Base-by-base conservation (phyloP, 1,140 invertebrate genomes). In the Ephestia elutella region DNA sequence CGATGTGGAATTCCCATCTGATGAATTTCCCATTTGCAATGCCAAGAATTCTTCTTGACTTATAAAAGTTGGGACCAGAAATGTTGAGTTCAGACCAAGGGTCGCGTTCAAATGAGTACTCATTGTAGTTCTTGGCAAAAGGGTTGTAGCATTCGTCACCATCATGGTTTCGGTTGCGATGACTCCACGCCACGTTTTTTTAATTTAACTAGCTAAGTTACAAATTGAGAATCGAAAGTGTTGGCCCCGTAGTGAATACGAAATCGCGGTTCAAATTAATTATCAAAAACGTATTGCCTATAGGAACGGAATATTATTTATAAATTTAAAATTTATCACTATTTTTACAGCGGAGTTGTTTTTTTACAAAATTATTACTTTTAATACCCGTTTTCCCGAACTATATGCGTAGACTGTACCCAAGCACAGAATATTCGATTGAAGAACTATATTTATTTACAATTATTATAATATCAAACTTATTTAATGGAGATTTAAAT, bases 31-130 rank as follows among this genome's bases (percentile, higher is more conserved):
- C 71, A 81, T 82, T 60, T 90, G 89, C 48, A 90, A 63, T 13
- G 86, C 86, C 25, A 89, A 60, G 55, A 86, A 89, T 54, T 90
- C 89, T 51, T 90, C 89, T 49, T 83, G 84, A 54, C 83, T 87
- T 51, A 90, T 70, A 32, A 77, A 89, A 0, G 86, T 85, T 8
- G 87, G 80, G 7, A 84, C 75, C 19, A 88, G 60, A 44, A 82
- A 81, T 0, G 83, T 84, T 0, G 83, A 73, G 54, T 88, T 88
- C 11, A 75, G 49, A 10, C 72, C 73, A 1, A 78, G 20, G 15
- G 80, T 75, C 0, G 57, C 60, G 57, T 87, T 87, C 18, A 82
- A 59, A 49, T 74, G 62, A 13, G 74, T 71, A 10, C 59, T 66
- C 74, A 82, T 78, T n/a, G 82, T 84, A 20, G 77, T 72, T 49